Conservation (phyloP, 1,140 invertebrate genomes). For the Cryptotermes secundus region DNA sequence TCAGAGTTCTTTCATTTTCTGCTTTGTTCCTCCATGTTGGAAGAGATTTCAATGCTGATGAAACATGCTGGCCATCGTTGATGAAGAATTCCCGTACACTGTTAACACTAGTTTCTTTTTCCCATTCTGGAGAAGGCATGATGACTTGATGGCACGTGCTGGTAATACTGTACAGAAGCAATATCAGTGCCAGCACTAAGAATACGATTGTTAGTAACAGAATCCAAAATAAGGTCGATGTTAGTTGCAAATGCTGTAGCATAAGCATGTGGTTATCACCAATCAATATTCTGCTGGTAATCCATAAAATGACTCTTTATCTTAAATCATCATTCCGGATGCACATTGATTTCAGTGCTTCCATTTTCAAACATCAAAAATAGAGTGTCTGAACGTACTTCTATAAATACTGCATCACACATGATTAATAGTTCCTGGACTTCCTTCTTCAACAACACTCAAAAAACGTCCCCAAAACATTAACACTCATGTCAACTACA, state of each 20-base stretch:
- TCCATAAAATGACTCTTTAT: background rate
- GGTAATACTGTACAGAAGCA: background rate
- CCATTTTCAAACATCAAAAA: background rate
- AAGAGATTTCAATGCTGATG: background rate
- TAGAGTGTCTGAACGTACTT: background rate
- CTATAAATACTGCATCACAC: background rate
- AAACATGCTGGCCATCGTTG: background rate
- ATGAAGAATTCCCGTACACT: background rate
- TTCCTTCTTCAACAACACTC: background rate
- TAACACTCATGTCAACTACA: no score
- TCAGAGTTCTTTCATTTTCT: background rate
- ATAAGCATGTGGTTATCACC: background rate
- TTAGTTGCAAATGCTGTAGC: background rate
- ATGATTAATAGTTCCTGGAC: background rate
- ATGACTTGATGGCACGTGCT: background rate
- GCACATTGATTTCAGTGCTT: background rate
- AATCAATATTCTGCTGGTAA: background rate
- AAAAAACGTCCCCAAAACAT: background rate
- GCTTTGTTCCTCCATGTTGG: background rate
- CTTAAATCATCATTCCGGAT: background rate
- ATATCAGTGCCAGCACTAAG: background rate
- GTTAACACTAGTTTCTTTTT: background rate
- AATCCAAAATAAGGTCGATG: background rate
- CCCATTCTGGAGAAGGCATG: background rate
- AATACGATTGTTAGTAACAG: conserved; percentile 3